Percentiles rank a stretch among this genome's conserved stretches.
phyloP scores from a whole-genome alignment of 2,888 invertebrate genomes.

The Empis stercorea region DNA sequence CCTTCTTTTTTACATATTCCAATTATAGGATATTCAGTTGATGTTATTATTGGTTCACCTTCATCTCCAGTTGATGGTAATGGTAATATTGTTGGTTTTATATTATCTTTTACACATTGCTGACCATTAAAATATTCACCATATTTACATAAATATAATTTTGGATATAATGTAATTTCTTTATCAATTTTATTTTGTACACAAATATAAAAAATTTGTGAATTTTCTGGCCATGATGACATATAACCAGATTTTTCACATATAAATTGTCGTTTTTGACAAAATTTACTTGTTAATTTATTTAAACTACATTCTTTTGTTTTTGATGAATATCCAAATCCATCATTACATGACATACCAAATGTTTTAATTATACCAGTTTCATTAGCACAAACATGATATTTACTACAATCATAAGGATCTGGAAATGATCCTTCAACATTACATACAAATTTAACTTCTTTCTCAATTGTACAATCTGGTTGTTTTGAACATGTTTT shows the following conservation, averaged over 20 bases:
- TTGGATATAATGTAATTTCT: not conserved
- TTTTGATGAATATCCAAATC: too few relatives aligned
- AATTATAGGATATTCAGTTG: not conserved
- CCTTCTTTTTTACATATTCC: not conserved
- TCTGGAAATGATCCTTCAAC: slow-evolving; percentile 24
- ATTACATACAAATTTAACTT: not conserved
- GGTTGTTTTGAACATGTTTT: too few relatives aligned
- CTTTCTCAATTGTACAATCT: too few relatives aligned
- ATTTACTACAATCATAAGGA: slow-evolving; percentile 35
- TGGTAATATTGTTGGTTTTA: not conserved
- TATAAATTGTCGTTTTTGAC: too few relatives aligned
- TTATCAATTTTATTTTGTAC: not conserved
- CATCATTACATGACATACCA: not conserved
- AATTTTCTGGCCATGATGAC: too few relatives aligned
- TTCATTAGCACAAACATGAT: slow-evolving; percentile 27
- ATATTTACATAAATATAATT: not conserved
- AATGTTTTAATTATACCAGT: not conserved
- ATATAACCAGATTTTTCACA: too few relatives aligned
- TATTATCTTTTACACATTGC: not conserved
- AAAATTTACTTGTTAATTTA: not conserved
- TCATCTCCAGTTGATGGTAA: not conserved
- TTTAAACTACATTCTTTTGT: not conserved
- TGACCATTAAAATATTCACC: not conserved
- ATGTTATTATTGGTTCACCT: not conserved
- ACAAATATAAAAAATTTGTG: not conserved